Evolutionary conservation across 2,797 vertebrate genomes (phyloP), one percentile per base, ranked within the genome.

Genomic region (Hyperoplus immaculatus): DNA sequence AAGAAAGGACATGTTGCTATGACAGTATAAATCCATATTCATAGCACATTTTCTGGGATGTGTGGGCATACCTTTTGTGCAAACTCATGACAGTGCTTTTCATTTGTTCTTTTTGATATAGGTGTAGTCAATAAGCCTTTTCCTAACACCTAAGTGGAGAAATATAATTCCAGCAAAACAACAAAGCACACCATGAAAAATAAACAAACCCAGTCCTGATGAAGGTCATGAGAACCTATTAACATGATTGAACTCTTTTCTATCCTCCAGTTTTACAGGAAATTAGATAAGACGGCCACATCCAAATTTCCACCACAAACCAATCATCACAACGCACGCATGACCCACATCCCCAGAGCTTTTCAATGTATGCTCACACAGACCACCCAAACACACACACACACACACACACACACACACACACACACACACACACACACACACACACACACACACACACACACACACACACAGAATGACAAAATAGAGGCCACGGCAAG

Each of bases 401-500:
- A 29, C 58, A 11, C 67, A 68, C 60, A 50, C 66, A 79, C 63
- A 80, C 71, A 77, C 73, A 75, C 50, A 66, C 62, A 80, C 62
- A 78, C 78, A 79, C 72, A 77, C 39, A 59, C 29, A 55, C 54
- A 47, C 60, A 36, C 43, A 29, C 58, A 11, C 67, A 68, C 60
- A 50, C 66, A 79, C 63, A 80, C 71, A 77, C 73, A 75, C 50
- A 66, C 62, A 80, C 62, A 78, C 78, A 79, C 72, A 77, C 73
- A 75, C 50, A 66, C 62, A 80, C 62, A 77, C 78, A 79, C 72
- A 77, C 39, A 59, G 7, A 71, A 69, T 75, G 76, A 82, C 64
- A 80, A 61, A 77, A 78, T 41, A 90, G 83, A 89, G 85, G 84
- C 72, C 78, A 75, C 0, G 21, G 72, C 76, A 85, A 89, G 83